Evolutionary conservation across 2,797 vertebrate species (phyloP).

Genomic region (Amblyopsis hoosieri): DNA sequence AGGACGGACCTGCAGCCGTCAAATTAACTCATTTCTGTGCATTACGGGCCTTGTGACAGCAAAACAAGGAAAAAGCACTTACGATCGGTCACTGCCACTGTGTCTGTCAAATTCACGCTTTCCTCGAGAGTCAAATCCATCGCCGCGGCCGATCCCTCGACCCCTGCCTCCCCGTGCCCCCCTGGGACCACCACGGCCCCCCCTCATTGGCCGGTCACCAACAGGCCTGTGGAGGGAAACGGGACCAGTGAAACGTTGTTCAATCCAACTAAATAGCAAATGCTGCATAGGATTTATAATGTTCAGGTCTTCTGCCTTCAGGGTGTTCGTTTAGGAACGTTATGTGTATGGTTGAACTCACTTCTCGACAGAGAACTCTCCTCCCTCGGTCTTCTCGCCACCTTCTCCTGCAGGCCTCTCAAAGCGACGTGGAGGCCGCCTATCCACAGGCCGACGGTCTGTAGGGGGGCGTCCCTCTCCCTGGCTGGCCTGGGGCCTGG

Average conservation of each 20-base stretch:
- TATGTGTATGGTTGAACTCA: slow-evolving; percentile 63
- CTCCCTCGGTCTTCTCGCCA: slow-evolving; percentile 92
- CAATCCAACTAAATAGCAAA: background rate
- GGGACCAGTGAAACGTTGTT: background rate
- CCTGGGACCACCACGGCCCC: slow-evolving; percentile 86
- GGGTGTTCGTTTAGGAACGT: background rate
- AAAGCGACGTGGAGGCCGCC: slow-evolving; percentile 89
- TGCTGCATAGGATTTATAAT: background rate
- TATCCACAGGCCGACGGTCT: slow-evolving; percentile 88
- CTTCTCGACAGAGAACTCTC: slow-evolving; percentile 96
- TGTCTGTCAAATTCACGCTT: slow-evolving; percentile 98
- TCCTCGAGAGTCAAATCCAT: slow-evolving; percentile 95
- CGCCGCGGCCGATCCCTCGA: slow-evolving; percentile 90
- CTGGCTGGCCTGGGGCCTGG: slow-evolving; percentile 78
- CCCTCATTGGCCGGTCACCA: slow-evolving; percentile 80
- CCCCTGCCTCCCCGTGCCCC: slow-evolving; percentile 84
- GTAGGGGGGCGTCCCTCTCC: slow-evolving; percentile 90
- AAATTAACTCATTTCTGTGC: too few species aligned
- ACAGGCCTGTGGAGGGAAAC: slow-evolving; percentile 50
- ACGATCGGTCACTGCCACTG: slow-evolving; percentile 98
- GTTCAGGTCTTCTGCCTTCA: background rate
- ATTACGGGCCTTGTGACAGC: too few species aligned
- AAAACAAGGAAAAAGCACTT: slow-evolving; percentile 71
- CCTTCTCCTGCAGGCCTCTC: slow-evolving; percentile 85
- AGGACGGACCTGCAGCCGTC: too few species aligned